These are phyloP conservation scores for Hyalella azteca DNA, from an alignment of 2,888 invertebrate species.

Conservation along the genomic window DNA sequence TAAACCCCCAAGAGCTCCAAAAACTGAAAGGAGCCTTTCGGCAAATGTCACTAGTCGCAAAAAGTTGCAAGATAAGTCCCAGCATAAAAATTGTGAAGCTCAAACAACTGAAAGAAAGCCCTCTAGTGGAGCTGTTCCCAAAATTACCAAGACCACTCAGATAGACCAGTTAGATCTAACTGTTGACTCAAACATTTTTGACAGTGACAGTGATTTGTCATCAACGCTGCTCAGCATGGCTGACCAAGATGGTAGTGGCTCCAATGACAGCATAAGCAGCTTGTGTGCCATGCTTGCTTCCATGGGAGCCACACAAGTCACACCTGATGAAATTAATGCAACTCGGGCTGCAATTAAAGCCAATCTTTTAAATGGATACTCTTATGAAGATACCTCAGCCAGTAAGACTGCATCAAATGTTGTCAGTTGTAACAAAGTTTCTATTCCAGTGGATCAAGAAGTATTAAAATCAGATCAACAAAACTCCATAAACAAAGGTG, in stretches of 20 bases:
- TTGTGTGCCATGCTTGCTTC: slow-evolving; percentile 8
- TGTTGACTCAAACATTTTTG: slow-evolving; percentile 4
- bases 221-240: slow-evolving; percentile 18
- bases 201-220: slow-evolving; percentile 19
- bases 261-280: slow-evolving; percentile 33
- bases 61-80: background rate
- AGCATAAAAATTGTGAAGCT: too few relatives aligned
- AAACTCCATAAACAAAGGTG: background rate
- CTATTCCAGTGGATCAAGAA: background rate
- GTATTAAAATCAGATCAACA: background rate
- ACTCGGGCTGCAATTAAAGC: slow-evolving; percentile 6
- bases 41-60: slow-evolving; percentile 24
- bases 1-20: slow-evolving; percentile 3
- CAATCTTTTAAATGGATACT: slow-evolving; percentile 14
- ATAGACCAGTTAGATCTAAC: slow-evolving; percentile 3
- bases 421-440: background rate
- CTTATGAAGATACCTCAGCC: background rate
- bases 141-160: background rate
- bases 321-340: slow-evolving; percentile 27
- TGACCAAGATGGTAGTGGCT: background rate
- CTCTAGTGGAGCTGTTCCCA: slow-evolving; percentile 1
- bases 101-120: too few relatives aligned
- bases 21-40: slow-evolving; percentile 7
- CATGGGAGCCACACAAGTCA: slow-evolving; percentile 17
- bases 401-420: background rate